phyloP scores from a whole-genome alignment of 1,140 invertebrate species.

The Acromyrmex heyeri region DNA sequence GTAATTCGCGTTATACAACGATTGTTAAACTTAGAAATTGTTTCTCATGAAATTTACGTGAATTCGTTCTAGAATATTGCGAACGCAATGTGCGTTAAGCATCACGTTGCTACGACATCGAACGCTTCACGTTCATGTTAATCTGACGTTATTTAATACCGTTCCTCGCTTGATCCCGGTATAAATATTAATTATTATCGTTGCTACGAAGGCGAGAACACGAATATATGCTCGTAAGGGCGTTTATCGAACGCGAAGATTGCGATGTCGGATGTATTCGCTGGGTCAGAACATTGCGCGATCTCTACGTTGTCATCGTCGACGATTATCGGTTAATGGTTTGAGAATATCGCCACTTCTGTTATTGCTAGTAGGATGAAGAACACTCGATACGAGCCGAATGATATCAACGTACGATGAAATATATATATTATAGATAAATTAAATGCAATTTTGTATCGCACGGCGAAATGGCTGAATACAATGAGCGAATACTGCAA shows the following conservation, averaged over 20 bases:
- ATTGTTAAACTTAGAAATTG: neutral
- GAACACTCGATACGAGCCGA: neutral
- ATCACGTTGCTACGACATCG: slow-evolving; percentile 16
- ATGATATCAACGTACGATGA: neutral
- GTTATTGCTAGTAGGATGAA: neutral
- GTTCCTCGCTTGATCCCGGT: neutral
- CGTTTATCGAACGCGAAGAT: slow-evolving; percentile 20
- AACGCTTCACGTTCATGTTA: slow-evolving; percentile 15
- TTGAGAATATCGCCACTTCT: neutral
- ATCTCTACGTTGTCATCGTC: neutral
- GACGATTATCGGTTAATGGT: slow-evolving; percentile 23
- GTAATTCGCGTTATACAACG: neutral
- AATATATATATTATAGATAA: neutral
- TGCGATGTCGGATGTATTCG: neutral
- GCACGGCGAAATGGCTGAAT: neutral
- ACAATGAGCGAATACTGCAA: neutral
- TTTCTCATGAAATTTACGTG: slow-evolving; percentile 7
- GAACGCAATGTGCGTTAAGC: slow-evolving; percentile 2
- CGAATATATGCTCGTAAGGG: neutral
- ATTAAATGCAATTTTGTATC: slow-evolving; percentile 6
- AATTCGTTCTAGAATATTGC: slow-evolving; percentile 11
- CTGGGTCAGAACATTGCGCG: neutral
- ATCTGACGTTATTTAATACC: slow-evolving; percentile 24
- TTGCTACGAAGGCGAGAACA: neutral
- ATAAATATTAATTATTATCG: slow-evolving; percentile 52